These are phyloP conservation scores for Ruditapes philippinarum DNA, from an alignment of 1,140 invertebrate species.

Conservation along the genomic window DNA sequence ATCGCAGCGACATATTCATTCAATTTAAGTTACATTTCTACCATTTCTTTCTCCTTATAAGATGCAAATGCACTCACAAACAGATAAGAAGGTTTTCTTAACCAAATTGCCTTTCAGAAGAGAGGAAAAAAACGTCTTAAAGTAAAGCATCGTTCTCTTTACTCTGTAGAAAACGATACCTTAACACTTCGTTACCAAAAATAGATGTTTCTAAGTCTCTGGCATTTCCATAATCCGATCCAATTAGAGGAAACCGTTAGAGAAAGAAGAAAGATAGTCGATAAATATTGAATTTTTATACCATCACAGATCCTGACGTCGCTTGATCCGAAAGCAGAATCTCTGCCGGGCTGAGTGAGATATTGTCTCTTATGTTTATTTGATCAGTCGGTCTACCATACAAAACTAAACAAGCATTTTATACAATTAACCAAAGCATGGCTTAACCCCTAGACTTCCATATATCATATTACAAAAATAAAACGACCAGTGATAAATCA, in stretches of 20 bases:
- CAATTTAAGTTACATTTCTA: too few species aligned
- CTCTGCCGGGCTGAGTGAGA: neutral
- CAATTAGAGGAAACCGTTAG: conserved; percentile 11
- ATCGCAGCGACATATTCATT: neutral
- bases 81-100: neutral
- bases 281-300: conserved; percentile 50
- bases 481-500: neutral
- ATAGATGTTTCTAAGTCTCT: conserved; percentile 18
- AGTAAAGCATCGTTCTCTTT: neutral
- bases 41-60: too few species aligned
- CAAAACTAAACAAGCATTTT: neutral
- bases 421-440: neutral
- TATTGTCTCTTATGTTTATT: neutral
- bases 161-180: neutral
- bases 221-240: conserved; percentile 13
- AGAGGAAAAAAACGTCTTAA: too few species aligned
- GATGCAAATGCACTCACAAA: neutral
- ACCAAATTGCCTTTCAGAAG: neutral
- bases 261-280: conserved; percentile 38
- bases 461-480: neutral
- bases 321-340: neutral
- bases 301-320: neutral
- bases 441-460: neutral
- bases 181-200: conserved; percentile 19
- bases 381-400: neutral